These are phyloP conservation scores for Sabellastarte sp. DNA, from an alignment of 2,888 invertebrate species.

Conservation along the genomic window DNA sequence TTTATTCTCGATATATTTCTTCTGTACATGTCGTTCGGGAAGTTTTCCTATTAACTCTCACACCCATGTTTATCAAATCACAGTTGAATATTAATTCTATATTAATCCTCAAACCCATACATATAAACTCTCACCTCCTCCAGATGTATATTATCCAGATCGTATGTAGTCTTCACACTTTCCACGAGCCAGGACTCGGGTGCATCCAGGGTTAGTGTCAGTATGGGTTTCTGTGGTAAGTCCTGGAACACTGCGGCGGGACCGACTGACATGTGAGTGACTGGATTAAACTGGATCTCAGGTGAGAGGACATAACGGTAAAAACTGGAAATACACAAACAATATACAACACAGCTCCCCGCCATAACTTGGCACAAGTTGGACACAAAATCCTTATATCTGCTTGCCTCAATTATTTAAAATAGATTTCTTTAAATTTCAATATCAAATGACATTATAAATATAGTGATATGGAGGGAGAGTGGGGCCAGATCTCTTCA, in stretches of 20 bases:
- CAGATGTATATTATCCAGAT: slow-evolving; percentile 94
- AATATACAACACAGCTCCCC: too few relatives aligned
- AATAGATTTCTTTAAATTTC: too few relatives aligned
- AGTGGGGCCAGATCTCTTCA: too few relatives aligned
- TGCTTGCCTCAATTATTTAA: too few relatives aligned
- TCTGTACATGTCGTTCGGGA: too few relatives aligned
- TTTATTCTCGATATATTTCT: too few relatives aligned
- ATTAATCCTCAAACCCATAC: too few relatives aligned
- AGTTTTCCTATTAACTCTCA: too few relatives aligned
- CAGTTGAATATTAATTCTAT: too few relatives aligned
- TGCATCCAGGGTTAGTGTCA: slow-evolving; percentile 85
- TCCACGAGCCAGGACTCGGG: slow-evolving; percentile 71
- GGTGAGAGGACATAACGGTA: slow-evolving; percentile 93
- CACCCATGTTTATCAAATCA: too few relatives aligned
- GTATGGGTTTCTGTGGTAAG: slow-evolving; percentile 84
- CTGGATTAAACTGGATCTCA: slow-evolving; percentile 76
- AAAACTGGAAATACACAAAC: slow-evolving; percentile 72
- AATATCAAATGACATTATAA: neutral
- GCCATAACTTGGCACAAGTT: too few relatives aligned
- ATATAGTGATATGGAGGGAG: neutral
- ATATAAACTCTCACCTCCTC: slow-evolving; percentile 77
- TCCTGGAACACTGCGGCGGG: slow-evolving; percentile 83
- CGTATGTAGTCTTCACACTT: slow-evolving; percentile 75
- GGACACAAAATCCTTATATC: too few relatives aligned
- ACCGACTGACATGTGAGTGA: slow-evolving; percentile 72